Conservation (phyloP, 2,888 invertebrate species). For the Micropterix aruncella region DNA sequence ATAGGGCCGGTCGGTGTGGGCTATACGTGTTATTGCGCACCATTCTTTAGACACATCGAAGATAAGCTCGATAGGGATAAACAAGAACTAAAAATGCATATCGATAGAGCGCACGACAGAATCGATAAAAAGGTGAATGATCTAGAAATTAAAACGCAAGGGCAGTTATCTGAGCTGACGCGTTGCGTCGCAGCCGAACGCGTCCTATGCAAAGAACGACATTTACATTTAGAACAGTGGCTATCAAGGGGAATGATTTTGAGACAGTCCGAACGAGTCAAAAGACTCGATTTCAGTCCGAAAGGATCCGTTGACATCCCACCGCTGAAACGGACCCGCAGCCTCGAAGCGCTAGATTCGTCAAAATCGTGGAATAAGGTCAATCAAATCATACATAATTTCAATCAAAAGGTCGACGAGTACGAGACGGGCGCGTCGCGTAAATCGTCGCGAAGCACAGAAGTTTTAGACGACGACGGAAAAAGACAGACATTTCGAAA, state of each 20-base stretch:
- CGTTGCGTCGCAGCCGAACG: constrained; percentile 50
- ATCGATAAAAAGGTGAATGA: constrained; percentile 71
- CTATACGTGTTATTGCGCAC: constrained; percentile 86
- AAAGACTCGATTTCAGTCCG: constrained; percentile 31
- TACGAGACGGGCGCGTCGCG: constrained; percentile 26
- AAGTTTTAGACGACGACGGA: constrained; percentile 16
- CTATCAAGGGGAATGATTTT: constrained; percentile 47
- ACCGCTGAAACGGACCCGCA: constrained; percentile 52
- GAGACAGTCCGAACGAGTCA: constrained; percentile 38
- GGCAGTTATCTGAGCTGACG: constrained; percentile 54
- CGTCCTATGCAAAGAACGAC: constrained; percentile 45
- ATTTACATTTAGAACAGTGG: constrained; percentile 56
- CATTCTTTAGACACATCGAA: constrained; percentile 80
- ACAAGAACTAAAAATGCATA: constrained; percentile 61
- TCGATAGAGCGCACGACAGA: constrained; percentile 66
- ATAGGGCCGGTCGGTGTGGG: constrained; percentile 93
- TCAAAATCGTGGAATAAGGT: constrained; percentile 32
- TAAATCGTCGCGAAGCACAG: constrained; percentile 36
- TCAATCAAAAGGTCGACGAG: constrained; percentile 26
- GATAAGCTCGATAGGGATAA: constrained; percentile 69
- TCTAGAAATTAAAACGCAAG: constrained; percentile 57
- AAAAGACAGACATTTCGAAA: constrained; percentile 3
- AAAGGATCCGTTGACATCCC: constrained; percentile 39
- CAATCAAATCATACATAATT: constrained; percentile 24
- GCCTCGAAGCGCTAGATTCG: constrained; percentile 51